phyloP scores from a whole-genome alignment of 2,113 vertebrate genomes.

The Oenanthe melanoleuca region DNA sequence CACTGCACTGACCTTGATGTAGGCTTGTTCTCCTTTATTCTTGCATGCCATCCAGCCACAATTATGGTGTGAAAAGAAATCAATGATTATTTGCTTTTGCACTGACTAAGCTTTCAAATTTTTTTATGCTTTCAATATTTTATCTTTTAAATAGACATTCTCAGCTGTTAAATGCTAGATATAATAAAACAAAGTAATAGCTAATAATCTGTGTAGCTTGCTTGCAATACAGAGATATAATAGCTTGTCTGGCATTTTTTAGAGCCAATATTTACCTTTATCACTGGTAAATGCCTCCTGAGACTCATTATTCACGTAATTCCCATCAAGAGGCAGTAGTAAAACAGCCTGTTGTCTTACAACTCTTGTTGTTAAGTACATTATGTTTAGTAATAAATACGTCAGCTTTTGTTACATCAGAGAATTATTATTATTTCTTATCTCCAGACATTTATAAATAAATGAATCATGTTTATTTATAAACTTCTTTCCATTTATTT shows the following conservation, averaged over 20 bases:
- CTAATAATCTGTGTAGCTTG: constrained; percentile 41
- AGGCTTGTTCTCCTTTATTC: neutral
- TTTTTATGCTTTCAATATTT: no score
- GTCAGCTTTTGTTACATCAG: constrained; percentile 4
- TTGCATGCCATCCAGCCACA: neutral
- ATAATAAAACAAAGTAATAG: constrained; percentile 57
- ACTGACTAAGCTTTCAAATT: neutral
- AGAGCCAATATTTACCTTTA: constrained; percentile 71
- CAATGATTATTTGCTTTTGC: neutral
- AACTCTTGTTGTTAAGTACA: constrained; percentile 54
- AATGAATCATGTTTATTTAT: constrained; percentile 37
- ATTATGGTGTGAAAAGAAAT: neutral
- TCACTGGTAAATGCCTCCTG: constrained; percentile 46
- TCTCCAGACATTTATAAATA: constrained; percentile 35
- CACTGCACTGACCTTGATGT: neutral
- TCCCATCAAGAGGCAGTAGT: constrained; percentile 66
- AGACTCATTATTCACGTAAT: constrained; percentile 65
- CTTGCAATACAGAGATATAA: constrained; percentile 35
- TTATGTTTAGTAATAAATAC: constrained; percentile 49
- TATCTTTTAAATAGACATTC: constrained; percentile 21
- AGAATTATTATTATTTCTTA: constrained; percentile 26
- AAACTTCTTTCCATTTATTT: neutral
- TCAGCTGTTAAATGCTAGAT: constrained; percentile 21
- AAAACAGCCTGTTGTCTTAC: constrained; percentile 65
- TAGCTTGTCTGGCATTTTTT: constrained; percentile 61